Conservation (phyloP, 2,888 invertebrate genomes). For the Apoda limacodes region DNA sequence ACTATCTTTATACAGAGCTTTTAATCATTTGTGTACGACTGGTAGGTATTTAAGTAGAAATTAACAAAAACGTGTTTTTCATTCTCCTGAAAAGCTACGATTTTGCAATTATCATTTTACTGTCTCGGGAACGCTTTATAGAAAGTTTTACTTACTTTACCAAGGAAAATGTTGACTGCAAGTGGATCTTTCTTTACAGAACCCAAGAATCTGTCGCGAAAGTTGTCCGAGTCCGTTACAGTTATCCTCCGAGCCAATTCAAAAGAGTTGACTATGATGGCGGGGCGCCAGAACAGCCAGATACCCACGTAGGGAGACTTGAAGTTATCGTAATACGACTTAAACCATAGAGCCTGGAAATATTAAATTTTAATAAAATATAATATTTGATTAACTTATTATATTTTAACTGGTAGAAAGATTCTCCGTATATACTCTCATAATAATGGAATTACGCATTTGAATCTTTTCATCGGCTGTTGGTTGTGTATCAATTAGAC, state of each 20-base stretch:
- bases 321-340: constrained; percentile 25
- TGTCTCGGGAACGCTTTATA: too few species aligned
- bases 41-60: too few species aligned
- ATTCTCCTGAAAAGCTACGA: too few species aligned
- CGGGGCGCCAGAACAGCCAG: constrained; percentile 40
- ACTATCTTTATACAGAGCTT: too few species aligned
- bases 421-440: too few species aligned
- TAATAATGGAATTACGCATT: too few species aligned
- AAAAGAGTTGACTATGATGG: constrained; percentile 32
- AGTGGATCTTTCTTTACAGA: constrained; percentile 34
- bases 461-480: too few species aligned
- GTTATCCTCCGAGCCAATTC: constrained; percentile 31
- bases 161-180: constrained; percentile 29
- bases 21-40: too few species aligned
- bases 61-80: too few species aligned
- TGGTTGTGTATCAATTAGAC: too few species aligned
- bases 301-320: constrained; percentile 33
- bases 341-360: constrained; percentile 30
- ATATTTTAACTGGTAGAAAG: not conserved
- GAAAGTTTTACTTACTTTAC: constrained; percentile 28
- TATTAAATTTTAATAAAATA: not conserved
- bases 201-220: constrained; percentile 29
- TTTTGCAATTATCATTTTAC: too few species aligned
- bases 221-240: constrained; percentile 34
- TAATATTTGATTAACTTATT: not conserved